Evolutionary conservation across 2,888 invertebrate species (phyloP).

Genomic region (Psylliodes chrysocephalus): DNA sequence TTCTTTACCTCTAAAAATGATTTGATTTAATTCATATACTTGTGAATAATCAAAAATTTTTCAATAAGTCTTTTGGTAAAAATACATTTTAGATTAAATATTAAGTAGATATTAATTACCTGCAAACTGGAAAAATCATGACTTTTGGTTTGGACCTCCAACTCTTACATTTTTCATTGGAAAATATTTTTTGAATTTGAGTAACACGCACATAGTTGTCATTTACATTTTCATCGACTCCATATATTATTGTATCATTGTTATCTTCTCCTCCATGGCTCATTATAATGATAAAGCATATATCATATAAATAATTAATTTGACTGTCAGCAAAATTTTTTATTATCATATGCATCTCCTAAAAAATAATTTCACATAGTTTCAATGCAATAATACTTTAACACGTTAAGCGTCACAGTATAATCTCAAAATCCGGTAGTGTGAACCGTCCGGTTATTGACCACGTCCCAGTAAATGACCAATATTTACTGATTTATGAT

Average conservation of each 20-base stretch:
- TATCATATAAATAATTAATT: conserved; percentile 66
- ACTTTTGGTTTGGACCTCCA: conserved; percentile 75
- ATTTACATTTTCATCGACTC: conserved; percentile 71
- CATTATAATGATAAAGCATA: conserved; percentile 74
- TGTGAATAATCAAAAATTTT: too few species aligned
- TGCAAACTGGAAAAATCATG: conserved; percentile 77
- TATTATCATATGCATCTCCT: conserved; percentile 64
- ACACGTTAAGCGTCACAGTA: too few species aligned
- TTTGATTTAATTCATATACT: too few species aligned
- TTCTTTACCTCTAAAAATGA: conserved; percentile 55
- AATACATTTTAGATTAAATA: too few species aligned
- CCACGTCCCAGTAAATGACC: too few species aligned
- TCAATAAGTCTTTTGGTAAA: too few species aligned
- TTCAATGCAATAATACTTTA: too few species aligned
- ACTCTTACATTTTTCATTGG: conserved; percentile 67
- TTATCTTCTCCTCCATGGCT: conserved; percentile 70
- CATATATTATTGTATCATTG: conserved; percentile 67
- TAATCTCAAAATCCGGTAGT: too few species aligned
- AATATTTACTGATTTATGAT: too few species aligned
- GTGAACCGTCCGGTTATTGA: too few species aligned
- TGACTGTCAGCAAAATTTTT: conserved; percentile 61
- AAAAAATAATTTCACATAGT: too few species aligned
- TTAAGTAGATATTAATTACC: too few species aligned
- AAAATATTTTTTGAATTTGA: conserved; percentile 64
- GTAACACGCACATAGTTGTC: conserved; percentile 46